Evolutionary conservation across 2,797 vertebrate species (phyloP).

Genomic region (Salarias fasciatus): DNA sequence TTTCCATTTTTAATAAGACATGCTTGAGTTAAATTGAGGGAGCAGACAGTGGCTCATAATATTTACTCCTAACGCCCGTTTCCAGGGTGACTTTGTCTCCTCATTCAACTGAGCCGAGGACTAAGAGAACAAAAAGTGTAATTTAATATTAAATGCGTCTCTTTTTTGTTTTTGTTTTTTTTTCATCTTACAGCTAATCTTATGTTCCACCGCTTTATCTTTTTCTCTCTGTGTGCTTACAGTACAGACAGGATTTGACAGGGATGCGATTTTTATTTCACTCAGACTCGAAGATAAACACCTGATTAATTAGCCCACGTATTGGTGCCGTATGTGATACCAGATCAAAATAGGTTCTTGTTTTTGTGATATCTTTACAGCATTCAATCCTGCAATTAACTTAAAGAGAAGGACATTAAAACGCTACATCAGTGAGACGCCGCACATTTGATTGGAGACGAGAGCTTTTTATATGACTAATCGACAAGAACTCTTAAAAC

Average conservation of each 20-base stretch:
- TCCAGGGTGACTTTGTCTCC: constrained; percentile 70
- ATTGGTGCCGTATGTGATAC: background rate
- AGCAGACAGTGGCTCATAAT: constrained; percentile 65
- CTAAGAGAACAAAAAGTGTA: constrained; percentile 57
- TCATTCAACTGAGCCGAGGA: constrained; percentile 57
- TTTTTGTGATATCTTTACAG: no score
- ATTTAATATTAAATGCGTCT: constrained; percentile 70
- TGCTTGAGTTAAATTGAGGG: constrained; percentile 66
- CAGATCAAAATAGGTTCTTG: constrained; percentile 13
- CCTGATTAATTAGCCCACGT: no score
- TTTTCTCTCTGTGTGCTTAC: constrained; percentile 50
- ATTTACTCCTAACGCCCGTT: constrained; percentile 75
- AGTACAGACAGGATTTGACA: constrained; percentile 43
- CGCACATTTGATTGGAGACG: constrained; percentile 8
- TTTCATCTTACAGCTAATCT: constrained; percentile 64
- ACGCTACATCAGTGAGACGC: background rate
- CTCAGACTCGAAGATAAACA: background rate
- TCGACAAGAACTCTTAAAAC: constrained; percentile 15
- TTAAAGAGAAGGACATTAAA: background rate
- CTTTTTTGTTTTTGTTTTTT: constrained; percentile 66
- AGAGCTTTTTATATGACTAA: constrained; percentile 10
- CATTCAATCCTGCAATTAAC: constrained; percentile 27
- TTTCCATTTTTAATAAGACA: constrained; percentile 77
- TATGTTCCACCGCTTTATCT: constrained; percentile 68
- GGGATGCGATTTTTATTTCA: constrained; percentile 41